Evolutionary conservation across 1,140 invertebrate genomes (phyloP).

Genomic region (Mesaphorura yosii): DNA sequence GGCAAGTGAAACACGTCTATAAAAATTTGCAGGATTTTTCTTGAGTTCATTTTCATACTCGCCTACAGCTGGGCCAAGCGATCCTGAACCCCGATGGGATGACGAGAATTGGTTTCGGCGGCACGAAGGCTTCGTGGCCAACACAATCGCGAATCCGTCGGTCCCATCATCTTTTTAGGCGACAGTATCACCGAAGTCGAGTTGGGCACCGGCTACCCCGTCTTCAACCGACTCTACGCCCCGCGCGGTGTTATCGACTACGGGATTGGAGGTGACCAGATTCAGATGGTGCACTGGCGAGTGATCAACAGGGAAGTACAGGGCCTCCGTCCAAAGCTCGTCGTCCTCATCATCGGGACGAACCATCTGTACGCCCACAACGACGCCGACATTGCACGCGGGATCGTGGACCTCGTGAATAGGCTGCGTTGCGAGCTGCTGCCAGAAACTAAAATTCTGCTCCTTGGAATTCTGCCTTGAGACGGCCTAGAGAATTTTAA

Average conservation of each 20-base stretch:
- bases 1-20: no score
- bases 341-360: slow-evolving; percentile 23
- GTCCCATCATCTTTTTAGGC: neutral
- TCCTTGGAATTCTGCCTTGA: slow-evolving; percentile 16
- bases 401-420: slow-evolving; percentile 3
- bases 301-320: slow-evolving; percentile 48
- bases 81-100: no score
- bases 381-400: neutral
- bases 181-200: no score
- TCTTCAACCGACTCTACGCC: no score
- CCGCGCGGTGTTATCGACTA: slow-evolving; percentile 42
- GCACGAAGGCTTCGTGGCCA: neutral
- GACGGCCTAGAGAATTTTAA: neutral
- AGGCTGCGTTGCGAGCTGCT: neutral
- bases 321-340: slow-evolving; percentile 37
- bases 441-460: slow-evolving; percentile 11
- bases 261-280: slow-evolving; percentile 48
- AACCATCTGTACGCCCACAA: slow-evolving; percentile 8
- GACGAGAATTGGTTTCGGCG: neutral
- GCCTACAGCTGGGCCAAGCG: no score
- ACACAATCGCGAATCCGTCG: neutral
- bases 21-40: no score
- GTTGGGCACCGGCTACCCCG: no score
- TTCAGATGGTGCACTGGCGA: slow-evolving; percentile 47
- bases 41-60: no score